Evolutionary conservation across 2,888 invertebrate species (phyloP).

Genomic region (Hyposoter dolosus): DNA sequence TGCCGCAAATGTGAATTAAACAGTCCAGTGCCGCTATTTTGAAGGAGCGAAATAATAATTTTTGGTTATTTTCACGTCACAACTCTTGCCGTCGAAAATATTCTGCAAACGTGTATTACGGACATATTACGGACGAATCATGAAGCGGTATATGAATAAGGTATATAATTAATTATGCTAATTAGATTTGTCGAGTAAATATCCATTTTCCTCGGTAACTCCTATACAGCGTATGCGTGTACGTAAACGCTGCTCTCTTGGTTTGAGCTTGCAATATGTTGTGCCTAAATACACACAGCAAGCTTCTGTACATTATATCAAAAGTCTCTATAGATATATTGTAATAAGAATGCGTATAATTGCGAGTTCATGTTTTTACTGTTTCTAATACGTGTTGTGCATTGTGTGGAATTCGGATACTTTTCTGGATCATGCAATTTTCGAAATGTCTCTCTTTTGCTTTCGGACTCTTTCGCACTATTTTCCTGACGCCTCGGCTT

Average conservation of each 20-base stretch:
- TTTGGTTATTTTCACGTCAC: background rate
- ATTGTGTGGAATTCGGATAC: too few relatives aligned
- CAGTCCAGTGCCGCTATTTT: background rate
- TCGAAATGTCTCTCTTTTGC: too few relatives aligned
- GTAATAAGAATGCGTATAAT: too few relatives aligned
- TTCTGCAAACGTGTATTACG: constrained; percentile 5
- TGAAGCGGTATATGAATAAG: constrained; percentile 69
- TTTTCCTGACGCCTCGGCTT: too few relatives aligned
- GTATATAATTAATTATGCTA: constrained; percentile 76
- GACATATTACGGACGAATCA: constrained; percentile 66
- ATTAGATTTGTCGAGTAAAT: constrained; percentile 75
- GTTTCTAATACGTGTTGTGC: too few relatives aligned
- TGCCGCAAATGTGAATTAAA: too few relatives aligned
- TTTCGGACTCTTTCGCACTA: too few relatives aligned
- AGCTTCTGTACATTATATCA: too few relatives aligned
- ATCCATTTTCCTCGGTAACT: constrained; percentile 52
- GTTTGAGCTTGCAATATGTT: constrained; percentile 15
- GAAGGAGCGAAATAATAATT: background rate
- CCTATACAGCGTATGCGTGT: background rate
- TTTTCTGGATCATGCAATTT: too few relatives aligned
- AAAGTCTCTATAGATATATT: too few relatives aligned
- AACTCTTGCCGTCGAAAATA: background rate
- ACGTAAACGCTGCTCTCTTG: constrained; percentile 6
- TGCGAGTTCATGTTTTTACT: too few relatives aligned
- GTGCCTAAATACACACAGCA: constrained; percentile 31